These are phyloP conservation scores for Phasia obesa DNA, from an alignment of 2,888 invertebrate species.

Conservation along the genomic window DNA sequence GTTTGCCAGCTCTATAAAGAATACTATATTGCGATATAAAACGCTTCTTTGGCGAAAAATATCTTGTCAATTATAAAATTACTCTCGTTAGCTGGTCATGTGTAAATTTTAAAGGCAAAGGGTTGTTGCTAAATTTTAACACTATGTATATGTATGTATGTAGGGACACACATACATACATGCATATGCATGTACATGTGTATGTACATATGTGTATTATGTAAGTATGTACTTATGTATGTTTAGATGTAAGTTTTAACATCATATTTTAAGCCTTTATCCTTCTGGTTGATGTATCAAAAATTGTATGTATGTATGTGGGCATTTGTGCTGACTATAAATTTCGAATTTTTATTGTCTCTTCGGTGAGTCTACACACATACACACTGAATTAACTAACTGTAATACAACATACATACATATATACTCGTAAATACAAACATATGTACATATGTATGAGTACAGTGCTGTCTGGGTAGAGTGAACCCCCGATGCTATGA, in stretches of 20 bases:
- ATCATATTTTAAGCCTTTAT: slow-evolving; percentile 23
- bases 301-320: slow-evolving; percentile 20
- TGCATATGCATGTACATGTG: background rate
- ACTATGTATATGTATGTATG: background rate
- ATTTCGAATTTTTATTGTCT: background rate
- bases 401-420: no score
- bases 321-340: slow-evolving; percentile 5
- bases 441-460: no score
- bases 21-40: no score
- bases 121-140: slow-evolving; percentile 37
- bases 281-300: no score
- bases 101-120: slow-evolving; percentile 11
- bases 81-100: background rate
- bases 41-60: no score
- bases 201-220: background rate
- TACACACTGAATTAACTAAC: no score
- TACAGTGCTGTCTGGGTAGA: no score
- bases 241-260: slow-evolving; percentile 1
- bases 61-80: no score
- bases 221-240: background rate
- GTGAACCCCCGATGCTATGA: no score
- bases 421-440: no score
- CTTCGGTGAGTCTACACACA: no score
- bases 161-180: background rate
- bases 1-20: no score